A percentile compares a stretch with the other conserved stretches of the same genome.
Conservation (phyloP, 2,113 vertebrate species). For the Lagopus leucura region DNA sequence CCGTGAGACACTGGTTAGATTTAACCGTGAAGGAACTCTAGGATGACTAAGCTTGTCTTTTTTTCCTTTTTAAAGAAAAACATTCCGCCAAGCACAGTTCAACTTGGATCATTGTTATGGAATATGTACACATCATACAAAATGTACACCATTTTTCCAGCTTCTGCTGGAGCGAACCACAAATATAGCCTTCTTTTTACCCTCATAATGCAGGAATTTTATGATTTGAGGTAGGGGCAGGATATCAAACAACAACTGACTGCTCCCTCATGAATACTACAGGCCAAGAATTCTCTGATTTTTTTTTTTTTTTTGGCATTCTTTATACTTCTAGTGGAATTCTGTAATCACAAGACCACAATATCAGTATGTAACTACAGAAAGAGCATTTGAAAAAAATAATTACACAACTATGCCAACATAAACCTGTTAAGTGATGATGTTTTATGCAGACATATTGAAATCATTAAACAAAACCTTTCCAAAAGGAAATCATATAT, state of each 20-base stretch:
- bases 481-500: neutral
- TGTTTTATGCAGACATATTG: conserved; percentile 7
- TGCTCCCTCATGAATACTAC: neutral
- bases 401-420: conserved; percentile 27
- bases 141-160: neutral
- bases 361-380: conserved; percentile 22
- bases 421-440: conserved; percentile 30
- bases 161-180: neutral
- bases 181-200: neutral
- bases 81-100: neutral
- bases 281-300: conserved; percentile 18
- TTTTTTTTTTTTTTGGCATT: neutral
- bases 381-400: neutral
- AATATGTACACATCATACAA: neutral
- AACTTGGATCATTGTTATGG: neutral
- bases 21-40: neutral
- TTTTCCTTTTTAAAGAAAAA: neutral
- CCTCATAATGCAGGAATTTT: conserved; percentile 3
- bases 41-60: neutral
- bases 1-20: neutral
- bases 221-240: neutral
- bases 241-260: conserved; percentile 15
- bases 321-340: neutral
- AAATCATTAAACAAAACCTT: neutral
- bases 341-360: conserved; percentile 15